Evolutionary conservation across 2,888 invertebrate species (phyloP).

Genomic region (Acleris cristana): DNA sequence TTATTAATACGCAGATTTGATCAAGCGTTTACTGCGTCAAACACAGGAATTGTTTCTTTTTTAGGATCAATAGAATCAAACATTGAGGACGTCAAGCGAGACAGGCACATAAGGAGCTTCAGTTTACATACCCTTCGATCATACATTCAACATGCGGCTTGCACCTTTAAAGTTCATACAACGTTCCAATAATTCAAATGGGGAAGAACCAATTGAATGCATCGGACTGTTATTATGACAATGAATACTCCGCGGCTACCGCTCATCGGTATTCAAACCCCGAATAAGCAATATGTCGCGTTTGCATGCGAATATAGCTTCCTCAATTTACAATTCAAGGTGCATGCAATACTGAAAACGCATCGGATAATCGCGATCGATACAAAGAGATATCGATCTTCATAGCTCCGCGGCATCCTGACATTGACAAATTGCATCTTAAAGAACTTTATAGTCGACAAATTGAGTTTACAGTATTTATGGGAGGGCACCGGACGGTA

Average conservation of each 20-base stretch:
- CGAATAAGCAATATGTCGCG: constrained; percentile 63
- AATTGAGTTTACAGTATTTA: constrained; percentile 76
- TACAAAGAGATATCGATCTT: constrained; percentile 76
- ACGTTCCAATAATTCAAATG: constrained; percentile 17
- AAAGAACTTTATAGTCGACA: constrained; percentile 69
- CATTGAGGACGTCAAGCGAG: constrained; percentile 4
- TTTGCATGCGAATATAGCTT: constrained; percentile 65
- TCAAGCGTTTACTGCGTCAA: constrained; percentile 17
- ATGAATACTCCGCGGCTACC: constrained; percentile 59
- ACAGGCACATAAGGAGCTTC: too few relatives aligned
- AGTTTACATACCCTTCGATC: too few relatives aligned
- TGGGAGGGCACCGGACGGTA: constrained; percentile 48
- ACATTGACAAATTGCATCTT: constrained; percentile 78
- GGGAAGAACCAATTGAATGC: constrained; percentile 19
- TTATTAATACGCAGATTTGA: constrained; percentile 34
- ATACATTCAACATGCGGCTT: too few relatives aligned
- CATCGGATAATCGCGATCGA: constrained; percentile 68
- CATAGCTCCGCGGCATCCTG: constrained; percentile 65
- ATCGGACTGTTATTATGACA: constrained; percentile 42
- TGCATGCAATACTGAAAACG: constrained; percentile 52
- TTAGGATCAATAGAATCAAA: constrained; percentile 24
- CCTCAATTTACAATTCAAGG: constrained; percentile 62
- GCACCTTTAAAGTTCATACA: too few relatives aligned
- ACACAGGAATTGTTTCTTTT: constrained; percentile 16
- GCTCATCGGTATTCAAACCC: constrained; percentile 67